Evolutionary conservation across 2,113 vertebrate genomes (phyloP).

Genomic region (Spermophilus dauricus): DNA sequence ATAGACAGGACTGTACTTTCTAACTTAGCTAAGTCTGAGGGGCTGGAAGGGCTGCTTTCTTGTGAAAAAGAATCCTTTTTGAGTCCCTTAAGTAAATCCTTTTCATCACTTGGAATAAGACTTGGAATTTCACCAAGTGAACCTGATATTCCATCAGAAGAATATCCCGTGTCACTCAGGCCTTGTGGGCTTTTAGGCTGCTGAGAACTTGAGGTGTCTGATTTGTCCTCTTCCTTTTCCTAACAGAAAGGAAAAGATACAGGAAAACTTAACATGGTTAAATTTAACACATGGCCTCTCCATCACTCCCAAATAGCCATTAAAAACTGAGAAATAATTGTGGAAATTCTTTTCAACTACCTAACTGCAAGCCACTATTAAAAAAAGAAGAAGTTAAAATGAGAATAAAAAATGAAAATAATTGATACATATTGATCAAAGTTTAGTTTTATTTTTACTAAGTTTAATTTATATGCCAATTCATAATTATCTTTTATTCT

Average conservation of each 20-base stretch:
- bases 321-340: background rate
- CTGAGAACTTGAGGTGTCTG: conserved; percentile 90
- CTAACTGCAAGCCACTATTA: background rate
- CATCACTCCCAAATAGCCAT: background rate
- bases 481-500: conserved; percentile 6
- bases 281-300: conserved; percentile 63
- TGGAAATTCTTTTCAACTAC: background rate
- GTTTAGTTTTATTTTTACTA: conserved; percentile 17
- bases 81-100: conserved; percentile 90
- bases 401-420: conserved; percentile 12
- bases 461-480: conserved; percentile 34
- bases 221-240: conserved; percentile 93
- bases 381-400: background rate
- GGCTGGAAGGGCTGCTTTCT: conserved; percentile 93
- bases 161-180: conserved; percentile 92
- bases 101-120: conserved; percentile 90
- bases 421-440: background rate
- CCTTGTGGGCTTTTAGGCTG: conserved; percentile 93
- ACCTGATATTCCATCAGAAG: conserved; percentile 92
- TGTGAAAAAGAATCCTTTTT: conserved; percentile 89
- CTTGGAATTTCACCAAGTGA: conserved; percentile 92
- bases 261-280: conserved; percentile 77
- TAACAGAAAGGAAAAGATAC: conserved; percentile 87
- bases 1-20: conserved; percentile 97
- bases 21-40: conserved; percentile 95